These are phyloP conservation scores for Lacerta agilis DNA, from an alignment of 2,797 vertebrate genomes.

Conservation along the genomic window DNA sequence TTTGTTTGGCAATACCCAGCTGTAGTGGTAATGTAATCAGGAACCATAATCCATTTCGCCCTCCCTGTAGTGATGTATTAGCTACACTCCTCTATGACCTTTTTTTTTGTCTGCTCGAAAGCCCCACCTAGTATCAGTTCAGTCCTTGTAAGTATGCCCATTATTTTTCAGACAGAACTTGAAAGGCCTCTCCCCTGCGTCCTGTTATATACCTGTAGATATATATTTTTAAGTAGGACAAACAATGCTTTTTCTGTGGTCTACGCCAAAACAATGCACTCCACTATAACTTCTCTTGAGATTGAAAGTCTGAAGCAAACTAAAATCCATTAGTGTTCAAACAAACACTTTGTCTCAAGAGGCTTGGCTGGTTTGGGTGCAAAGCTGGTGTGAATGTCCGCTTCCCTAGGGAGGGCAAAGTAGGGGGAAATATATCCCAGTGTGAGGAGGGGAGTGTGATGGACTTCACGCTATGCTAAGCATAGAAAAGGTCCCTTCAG, in stretches of 20 bases:
- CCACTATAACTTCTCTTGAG: not conserved
- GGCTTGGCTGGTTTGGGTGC: slow-evolving; percentile 17
- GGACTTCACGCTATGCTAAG: slow-evolving; percentile 12
- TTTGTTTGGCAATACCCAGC: not conserved
- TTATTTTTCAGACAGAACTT: not conserved
- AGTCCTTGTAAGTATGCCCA: not conserved
- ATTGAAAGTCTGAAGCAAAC: not conserved
- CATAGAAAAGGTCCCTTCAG: not conserved
- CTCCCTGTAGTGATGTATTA: not conserved
- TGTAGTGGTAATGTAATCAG: not conserved
- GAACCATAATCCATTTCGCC: not conserved
- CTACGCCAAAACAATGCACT: not conserved
- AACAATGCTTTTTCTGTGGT: not conserved
- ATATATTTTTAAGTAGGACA: not conserved
- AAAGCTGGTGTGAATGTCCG: slow-evolving; percentile 26
- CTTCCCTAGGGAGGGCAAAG: not conserved
- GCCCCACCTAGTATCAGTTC: not conserved
- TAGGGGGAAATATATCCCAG: not conserved
- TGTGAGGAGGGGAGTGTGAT: not conserved
- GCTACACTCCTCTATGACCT: not conserved
- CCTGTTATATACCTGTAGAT: not conserved
- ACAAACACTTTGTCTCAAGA: slow-evolving; percentile 4
- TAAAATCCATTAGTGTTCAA: slow-evolving; percentile 17
- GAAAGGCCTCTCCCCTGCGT: not conserved
- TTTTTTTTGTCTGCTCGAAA: not conserved